Evolutionary conservation across 2,797 vertebrate species (phyloP), one percentile per base, ranked within the genome.

Genomic region (Tadarida brasiliensis): DNA sequence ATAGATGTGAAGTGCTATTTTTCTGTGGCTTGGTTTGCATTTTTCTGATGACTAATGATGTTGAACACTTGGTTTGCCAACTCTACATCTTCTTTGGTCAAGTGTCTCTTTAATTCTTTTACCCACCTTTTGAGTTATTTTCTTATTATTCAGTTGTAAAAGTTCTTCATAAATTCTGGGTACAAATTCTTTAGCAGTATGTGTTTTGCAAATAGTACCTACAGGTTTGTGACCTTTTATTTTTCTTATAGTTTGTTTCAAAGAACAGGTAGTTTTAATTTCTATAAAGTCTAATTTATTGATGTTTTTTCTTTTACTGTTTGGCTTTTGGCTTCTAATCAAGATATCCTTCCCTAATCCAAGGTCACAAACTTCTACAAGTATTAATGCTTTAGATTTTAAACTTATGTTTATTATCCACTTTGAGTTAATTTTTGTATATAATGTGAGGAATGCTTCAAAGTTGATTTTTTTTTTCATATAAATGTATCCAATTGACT

Each of bases 221-320:
- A 12, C 9, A 77, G 22, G 5, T 87, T n/a, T 81, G 5, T 28
- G 22, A 35, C 39, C 90, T 88, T 93, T 73, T 16, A 81, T 67
- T 94, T 88, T 76, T n/a, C 35, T 88, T 68, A 47, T 15, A 57
- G 8, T 83, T 87, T 77, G 9, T 65, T 91, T 97, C 86, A 20
- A 96, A 95, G 22, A 94, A 26, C 10, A 91, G 35, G 89, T 39
- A 5, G 78, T 83, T n/a, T 73, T 92, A 51, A 91, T 82, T 92
- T 90, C 57, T 68, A 86, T 85, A 8, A 91, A 85, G 28, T 89
- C 16, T 28, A 49, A 67, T 76, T 76, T 89, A 77, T 24, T 7
- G 57, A 33, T 77, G 49, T 61, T 91, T n/a, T 85, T 85, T 39
- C 24, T 77, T 61, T 85, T 86, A 54, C 59, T 12, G 17, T 44